Base-by-base conservation (phyloP, 2,113 vertebrate species). In the Etheostoma cragini region DNA sequence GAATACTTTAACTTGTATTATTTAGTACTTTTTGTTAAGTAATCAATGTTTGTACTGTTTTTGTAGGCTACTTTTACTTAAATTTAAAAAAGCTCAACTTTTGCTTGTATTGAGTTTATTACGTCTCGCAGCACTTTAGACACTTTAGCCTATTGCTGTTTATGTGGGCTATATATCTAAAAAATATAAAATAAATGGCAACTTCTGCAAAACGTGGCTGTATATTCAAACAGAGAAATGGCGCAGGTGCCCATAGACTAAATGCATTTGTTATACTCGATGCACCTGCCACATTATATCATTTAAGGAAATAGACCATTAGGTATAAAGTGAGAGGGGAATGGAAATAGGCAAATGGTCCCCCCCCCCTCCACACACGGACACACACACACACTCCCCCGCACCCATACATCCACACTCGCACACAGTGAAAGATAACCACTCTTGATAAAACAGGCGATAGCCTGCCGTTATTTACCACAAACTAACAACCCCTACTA, bases 401-500 rank as follows among this genome's bases (percentile, higher is more conserved):
- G 5, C 33, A 6, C 33, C 17, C 64, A 46, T 45, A 22, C 57
- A 42, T 15, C 8, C 65, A 57, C 74, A 58, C 56, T 24, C 15
- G 60, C 66, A 77, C 73, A 72, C 24, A 69, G 26, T 8, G 5
- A 68, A 46, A 78, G 71, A 84, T 72, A 87, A 72, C 63, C 47
- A 61, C 1, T 38, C 46, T 21, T 83, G 68, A 91, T 86, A 80
- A 81, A 35, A 60, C 75, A 64, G 84, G 83, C 67, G 86, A 77
- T 54, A 65, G 64, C 74, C 70, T 24, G 47, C 10, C 79, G 77
- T 76, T 88, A 72, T 91, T 89, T 78, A 70, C 42, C 78, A 73
- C 78, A 64, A 74, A 78, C 85, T 83, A 71, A 73, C 24, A 88
- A 78, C 89, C 83, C 83, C 81, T 58, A 33, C 67, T 58, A 58